These are phyloP conservation scores for Ctenodactylus gundi DNA, from an alignment of 2,113 vertebrate species.

Conservation along the genomic window DNA sequence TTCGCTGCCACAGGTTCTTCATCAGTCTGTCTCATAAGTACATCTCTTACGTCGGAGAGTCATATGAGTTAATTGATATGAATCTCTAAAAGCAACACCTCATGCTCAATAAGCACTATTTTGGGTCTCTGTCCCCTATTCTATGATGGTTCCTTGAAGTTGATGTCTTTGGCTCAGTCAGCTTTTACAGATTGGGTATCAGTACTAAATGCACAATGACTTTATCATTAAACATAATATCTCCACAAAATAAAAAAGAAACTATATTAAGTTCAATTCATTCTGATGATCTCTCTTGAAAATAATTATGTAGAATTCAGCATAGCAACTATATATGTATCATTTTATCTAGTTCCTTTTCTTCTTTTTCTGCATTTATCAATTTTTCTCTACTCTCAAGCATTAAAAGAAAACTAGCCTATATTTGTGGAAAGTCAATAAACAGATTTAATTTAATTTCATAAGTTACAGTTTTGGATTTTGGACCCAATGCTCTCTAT, in stretches of 20 bases:
- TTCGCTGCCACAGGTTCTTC: neutral
- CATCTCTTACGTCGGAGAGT: neutral
- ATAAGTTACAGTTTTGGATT: neutral
- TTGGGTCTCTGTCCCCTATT: neutral
- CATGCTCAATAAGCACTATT: neutral
- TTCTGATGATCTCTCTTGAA: neutral
- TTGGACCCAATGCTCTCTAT: neutral
- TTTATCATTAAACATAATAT: conserved; percentile 15
- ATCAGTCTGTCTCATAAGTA: neutral
- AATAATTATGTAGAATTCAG: neutral
- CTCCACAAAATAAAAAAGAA: conserved; percentile 7
- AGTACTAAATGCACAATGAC: neutral
- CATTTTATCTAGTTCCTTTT: neutral
- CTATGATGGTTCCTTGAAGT: neutral
- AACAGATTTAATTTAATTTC: too few species aligned
- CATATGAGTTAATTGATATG: neutral
- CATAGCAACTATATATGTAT: neutral
- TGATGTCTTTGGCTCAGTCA: conserved; percentile 21
- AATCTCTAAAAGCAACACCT: neutral
- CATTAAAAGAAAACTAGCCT: neutral
- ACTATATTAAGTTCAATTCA: neutral
- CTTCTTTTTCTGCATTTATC: neutral
- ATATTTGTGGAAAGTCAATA: neutral
- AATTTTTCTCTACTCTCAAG: neutral
- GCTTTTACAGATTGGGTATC: neutral